phyloP scores from a whole-genome alignment of 2,113 vertebrate species.

The Pica pica region DNA sequence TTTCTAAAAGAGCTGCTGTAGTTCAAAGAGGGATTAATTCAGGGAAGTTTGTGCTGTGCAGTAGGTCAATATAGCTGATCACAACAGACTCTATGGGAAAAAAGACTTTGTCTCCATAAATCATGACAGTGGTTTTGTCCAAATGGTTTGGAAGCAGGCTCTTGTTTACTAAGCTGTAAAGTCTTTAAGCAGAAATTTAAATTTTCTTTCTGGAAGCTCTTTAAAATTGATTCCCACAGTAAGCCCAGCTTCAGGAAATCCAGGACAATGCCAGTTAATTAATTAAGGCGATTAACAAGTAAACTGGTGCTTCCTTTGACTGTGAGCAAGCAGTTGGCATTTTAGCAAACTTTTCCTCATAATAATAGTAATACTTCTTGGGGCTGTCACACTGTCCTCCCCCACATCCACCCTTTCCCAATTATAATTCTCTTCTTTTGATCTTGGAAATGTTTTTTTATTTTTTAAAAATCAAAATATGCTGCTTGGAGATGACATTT shows the following conservation, averaged over 20 bases:
- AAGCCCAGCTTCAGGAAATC: conserved; percentile 43
- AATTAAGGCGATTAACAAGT: conserved; percentile 56
- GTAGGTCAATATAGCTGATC: conserved; percentile 11
- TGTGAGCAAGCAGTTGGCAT: conserved; percentile 36
- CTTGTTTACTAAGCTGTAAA: conserved; percentile 29
- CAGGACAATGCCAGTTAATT: conserved; percentile 53
- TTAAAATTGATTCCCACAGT: conserved; percentile 45
- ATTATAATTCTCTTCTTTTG: conserved; percentile 25
- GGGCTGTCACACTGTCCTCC: background rate
- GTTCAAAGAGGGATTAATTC: conserved; percentile 5
- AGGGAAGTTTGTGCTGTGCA: background rate
- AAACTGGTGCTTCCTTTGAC: conserved; percentile 25
- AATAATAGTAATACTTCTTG: conserved; percentile 31
- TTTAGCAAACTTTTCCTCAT: conserved; percentile 8
- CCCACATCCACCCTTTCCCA: background rate
- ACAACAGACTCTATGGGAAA: background rate
- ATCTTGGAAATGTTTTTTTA: background rate
- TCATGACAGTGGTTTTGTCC: background rate
- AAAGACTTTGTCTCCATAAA: background rate
- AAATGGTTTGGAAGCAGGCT: conserved; percentile 9
- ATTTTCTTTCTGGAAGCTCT: conserved; percentile 42
- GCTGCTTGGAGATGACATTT: conserved; percentile 46
- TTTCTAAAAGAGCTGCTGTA: background rate
- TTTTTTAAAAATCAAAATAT: conserved; percentile 13
- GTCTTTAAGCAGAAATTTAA: conserved; percentile 14